Evolutionary conservation across 2,797 vertebrate genomes (phyloP).

Genomic region (Helicolenus hilgendorfi): DNA sequence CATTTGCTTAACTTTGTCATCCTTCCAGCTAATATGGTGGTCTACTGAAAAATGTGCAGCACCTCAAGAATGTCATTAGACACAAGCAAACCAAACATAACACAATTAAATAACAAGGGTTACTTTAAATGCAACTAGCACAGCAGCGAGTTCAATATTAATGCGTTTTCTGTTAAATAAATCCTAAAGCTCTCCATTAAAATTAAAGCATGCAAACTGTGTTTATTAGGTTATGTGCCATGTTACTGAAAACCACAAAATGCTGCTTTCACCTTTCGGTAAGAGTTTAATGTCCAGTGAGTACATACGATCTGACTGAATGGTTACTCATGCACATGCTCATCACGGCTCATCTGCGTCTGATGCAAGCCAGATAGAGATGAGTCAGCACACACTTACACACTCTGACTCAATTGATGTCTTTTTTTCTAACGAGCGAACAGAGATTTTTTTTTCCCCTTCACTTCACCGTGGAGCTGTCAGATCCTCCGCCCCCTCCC

Average conservation of each 20-base stretch:
- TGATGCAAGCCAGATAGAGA: slow-evolving; percentile 43
- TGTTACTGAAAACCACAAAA: background rate
- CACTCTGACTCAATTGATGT: slow-evolving; percentile 50
- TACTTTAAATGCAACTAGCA: background rate
- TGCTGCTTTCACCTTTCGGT: background rate
- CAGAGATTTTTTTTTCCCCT: slow-evolving; percentile 45
- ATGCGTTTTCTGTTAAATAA: background rate
- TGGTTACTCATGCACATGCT: slow-evolving; percentile 9
- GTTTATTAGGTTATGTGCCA: background rate
- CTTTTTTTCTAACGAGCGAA: slow-evolving; percentile 36
- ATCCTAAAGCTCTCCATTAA: background rate
- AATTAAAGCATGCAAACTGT: background rate
- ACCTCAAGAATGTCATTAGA: background rate
- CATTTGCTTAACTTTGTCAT: background rate
- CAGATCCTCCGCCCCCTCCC: slow-evolving; percentile 64
- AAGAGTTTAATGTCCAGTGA: background rate
- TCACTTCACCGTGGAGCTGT: slow-evolving; percentile 47
- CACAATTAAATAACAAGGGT: background rate
- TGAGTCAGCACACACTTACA: slow-evolving; percentile 55
- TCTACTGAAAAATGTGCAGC: background rate
- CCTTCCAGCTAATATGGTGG: background rate
- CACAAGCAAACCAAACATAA: background rate
- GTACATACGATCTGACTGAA: background rate
- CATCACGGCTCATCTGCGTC: slow-evolving; percentile 49
- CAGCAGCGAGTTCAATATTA: background rate